Conservation (phyloP, 1,140 invertebrate genomes). For the Lepidostoma basale region DNA sequence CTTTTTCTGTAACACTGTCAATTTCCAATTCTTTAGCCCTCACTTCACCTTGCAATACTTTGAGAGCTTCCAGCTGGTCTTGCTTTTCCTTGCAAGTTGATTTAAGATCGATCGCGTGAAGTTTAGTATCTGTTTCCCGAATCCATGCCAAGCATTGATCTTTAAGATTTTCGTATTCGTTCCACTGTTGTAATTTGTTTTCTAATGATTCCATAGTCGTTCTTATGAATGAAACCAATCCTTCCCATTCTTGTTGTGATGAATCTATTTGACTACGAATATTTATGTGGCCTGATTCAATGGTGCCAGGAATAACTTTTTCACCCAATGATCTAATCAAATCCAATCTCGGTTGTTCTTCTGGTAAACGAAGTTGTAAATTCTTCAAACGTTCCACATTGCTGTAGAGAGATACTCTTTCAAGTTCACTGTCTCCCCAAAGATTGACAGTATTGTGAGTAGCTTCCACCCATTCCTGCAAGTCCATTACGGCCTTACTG, state of each 20-base stretch:
- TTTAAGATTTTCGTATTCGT: slow-evolving; percentile 86
- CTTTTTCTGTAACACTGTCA: slow-evolving; percentile 88
- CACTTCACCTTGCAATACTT: slow-evolving; percentile 85
- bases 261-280: slow-evolving; percentile 85
- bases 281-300: slow-evolving; percentile 83
- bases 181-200: slow-evolving; percentile 86
- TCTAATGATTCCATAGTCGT: slow-evolving; percentile 79
- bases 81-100: slow-evolving; percentile 83
- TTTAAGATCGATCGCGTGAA: slow-evolving; percentile 89
- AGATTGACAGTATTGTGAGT: slow-evolving; percentile 84
- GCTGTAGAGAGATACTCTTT: slow-evolving; percentile 86
- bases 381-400: slow-evolving; percentile 92
- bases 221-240: slow-evolving; percentile 75
- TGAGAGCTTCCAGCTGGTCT: slow-evolving; percentile 78
- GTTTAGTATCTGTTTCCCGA: slow-evolving; percentile 82
- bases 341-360: slow-evolving; percentile 84
- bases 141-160: slow-evolving; percentile 89
- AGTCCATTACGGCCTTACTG: slow-evolving; percentile 85
- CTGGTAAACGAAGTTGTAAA: slow-evolving; percentile 76
- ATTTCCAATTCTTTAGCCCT: slow-evolving; percentile 91
- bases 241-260: slow-evolving; percentile 89
- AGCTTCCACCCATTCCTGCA: slow-evolving; percentile 89
- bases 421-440: slow-evolving; percentile 86
- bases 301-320: slow-evolving; percentile 88
- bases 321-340: slow-evolving; percentile 82